These are phyloP conservation scores for Allophyes oxyacanthae DNA, from an alignment of 2,888 invertebrate species.

Conservation along the genomic window DNA sequence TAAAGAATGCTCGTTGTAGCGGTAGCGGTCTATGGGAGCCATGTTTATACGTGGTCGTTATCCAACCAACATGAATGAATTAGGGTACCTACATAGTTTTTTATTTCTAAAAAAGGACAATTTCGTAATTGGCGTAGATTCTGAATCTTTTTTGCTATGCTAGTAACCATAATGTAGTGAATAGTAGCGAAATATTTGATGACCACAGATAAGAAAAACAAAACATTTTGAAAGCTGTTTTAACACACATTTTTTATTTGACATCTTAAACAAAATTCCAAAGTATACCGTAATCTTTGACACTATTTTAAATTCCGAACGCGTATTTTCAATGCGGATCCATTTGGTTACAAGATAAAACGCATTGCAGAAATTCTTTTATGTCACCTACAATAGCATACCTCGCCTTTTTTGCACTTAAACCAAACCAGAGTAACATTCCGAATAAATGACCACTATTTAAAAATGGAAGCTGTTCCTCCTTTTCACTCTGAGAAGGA, in stretches of 20 bases:
- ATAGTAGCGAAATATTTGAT: no score
- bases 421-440: slow-evolving; percentile 40
- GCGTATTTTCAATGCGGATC: slow-evolving; percentile 39
- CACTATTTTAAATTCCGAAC: slow-evolving; percentile 43
- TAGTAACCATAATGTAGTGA: no score
- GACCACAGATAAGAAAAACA: slow-evolving; percentile 11
- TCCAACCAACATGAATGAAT: slow-evolving; percentile 10
- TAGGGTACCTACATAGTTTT: background rate
- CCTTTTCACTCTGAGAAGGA: slow-evolving; percentile 26
- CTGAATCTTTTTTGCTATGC: slow-evolving; percentile 8
- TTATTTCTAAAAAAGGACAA: background rate
- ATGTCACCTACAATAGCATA: slow-evolving; percentile 53
- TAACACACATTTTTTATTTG: slow-evolving; percentile 8
- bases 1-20: slow-evolving; percentile 17
- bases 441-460: slow-evolving; percentile 49
- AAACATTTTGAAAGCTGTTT: slow-evolving; percentile 15
- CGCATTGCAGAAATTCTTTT: slow-evolving; percentile 44
- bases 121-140: slow-evolving; percentile 13
- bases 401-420: slow-evolving; percentile 52
- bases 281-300: slow-evolving; percentile 24
- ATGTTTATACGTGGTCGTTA: slow-evolving; percentile 15
- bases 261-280: slow-evolving; percentile 20
- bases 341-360: slow-evolving; percentile 40
- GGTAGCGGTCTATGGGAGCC: slow-evolving; percentile 3
- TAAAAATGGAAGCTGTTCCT: slow-evolving; percentile 28